A percentile compares a stretch with the other conserved stretches of the same genome.
These are phyloP conservation scores for Montipora sp. DNA, from an alignment of 64 coral and sea anemone species.

Conservation along the genomic window DNA sequence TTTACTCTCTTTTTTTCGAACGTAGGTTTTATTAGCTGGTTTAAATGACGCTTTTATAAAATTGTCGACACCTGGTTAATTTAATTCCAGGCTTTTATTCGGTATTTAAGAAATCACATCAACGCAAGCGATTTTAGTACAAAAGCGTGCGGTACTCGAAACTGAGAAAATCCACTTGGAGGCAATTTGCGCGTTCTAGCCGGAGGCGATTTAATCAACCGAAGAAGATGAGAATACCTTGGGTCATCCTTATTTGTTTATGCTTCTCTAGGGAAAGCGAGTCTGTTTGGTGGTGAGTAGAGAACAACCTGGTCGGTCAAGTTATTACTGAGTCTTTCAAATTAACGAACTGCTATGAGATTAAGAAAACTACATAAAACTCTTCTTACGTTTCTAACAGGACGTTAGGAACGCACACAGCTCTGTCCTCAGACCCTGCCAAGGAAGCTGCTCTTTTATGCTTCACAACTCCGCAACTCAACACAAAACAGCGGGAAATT, in stretches of 20 bases:
- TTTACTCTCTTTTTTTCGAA: slow-evolving; percentile 75
- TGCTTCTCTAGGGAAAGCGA: slow-evolving; percentile 39
- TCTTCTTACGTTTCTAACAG: slow-evolving; percentile 44
- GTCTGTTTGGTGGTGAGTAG: slow-evolving; percentile 94
- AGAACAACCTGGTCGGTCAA: neutral
- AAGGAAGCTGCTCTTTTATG: slow-evolving; percentile 82
- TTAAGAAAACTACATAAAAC: neutral
- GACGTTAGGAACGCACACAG: slow-evolving; percentile 89
- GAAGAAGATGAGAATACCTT: slow-evolving; percentile 63
- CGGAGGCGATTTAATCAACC: neutral
- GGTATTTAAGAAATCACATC: slow-evolving; percentile 76
- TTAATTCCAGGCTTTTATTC: slow-evolving; percentile 85
- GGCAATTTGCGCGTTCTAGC: slow-evolving; percentile 27
- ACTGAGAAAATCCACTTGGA: slow-evolving; percentile 52
- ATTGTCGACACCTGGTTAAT: slow-evolving; percentile 97
- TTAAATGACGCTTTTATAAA: slow-evolving; percentile 89
- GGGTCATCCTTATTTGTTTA: slow-evolving; percentile 43
- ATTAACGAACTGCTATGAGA: slow-evolving; percentile 31
- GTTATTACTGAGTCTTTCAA: neutral
- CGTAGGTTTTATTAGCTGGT: slow-evolving; percentile 70
- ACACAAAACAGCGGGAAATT: slow-evolving; percentile 75
- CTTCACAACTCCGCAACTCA: slow-evolving; percentile 82
- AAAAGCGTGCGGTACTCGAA: slow-evolving; percentile 39
- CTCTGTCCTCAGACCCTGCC: slow-evolving; percentile 78
- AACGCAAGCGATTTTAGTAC: neutral